These are phyloP conservation scores for Toxotes chatareus DNA, from an alignment of 2,113 vertebrate species.

Conservation along the genomic window DNA sequence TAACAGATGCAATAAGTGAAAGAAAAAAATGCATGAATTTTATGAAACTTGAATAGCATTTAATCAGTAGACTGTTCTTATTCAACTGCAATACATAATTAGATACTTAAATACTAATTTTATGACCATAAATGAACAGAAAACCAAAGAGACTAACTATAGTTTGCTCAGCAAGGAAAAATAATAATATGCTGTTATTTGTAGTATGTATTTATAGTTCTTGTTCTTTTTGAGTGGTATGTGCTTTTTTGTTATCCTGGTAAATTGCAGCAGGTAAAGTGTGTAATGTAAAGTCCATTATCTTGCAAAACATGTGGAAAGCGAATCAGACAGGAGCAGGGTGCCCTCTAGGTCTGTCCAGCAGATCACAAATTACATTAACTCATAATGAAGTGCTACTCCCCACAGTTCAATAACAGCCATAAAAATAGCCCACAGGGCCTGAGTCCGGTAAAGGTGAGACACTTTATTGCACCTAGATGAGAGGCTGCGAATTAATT, in stretches of 20 bases:
- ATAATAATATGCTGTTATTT: neutral
- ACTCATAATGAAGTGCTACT: constrained; percentile 31
- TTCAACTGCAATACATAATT: neutral
- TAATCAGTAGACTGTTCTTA: neutral
- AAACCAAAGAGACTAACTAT: neutral
- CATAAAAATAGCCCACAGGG: constrained; percentile 14
- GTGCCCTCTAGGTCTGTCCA: constrained; percentile 3
- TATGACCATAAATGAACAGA: neutral
- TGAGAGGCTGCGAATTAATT: neutral
- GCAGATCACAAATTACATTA: constrained; percentile 39
- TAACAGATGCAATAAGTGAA: neutral
- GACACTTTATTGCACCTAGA: neutral
- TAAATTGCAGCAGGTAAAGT: neutral
- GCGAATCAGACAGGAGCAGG: neutral
- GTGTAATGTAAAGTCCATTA: neutral
- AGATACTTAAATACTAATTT: neutral
- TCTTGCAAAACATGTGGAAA: neutral
- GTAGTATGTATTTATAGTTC: too few species aligned
- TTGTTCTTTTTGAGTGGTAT: too few species aligned
- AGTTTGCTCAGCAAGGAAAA: neutral
- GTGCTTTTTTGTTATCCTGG: neutral
- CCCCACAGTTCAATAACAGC: constrained; percentile 16
- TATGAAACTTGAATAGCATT: neutral
- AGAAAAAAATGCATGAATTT: neutral
- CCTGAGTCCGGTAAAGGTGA: neutral